phyloP scores from a whole-genome alignment of 2,888 invertebrate species.

The Venusia cambrica region DNA sequence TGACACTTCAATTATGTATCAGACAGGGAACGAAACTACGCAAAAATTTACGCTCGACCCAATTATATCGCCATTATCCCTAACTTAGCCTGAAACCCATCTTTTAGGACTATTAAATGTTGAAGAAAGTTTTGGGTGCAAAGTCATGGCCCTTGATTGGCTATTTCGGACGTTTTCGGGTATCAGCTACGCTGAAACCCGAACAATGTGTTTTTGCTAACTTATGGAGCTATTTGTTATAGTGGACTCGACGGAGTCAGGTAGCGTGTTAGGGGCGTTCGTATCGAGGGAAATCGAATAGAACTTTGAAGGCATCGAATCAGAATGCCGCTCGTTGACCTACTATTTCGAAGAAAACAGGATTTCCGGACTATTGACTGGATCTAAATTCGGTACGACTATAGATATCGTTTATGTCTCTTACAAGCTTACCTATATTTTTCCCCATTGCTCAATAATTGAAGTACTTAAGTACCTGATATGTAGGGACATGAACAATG shows the following conservation, averaged over 20 bases:
- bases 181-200: slow-evolving; percentile 9
- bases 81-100: slow-evolving; percentile 14
- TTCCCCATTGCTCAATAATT: no score
- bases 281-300: slow-evolving; percentile 16
- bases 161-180: slow-evolving; percentile 5
- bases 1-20: no score
- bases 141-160: slow-evolving; percentile 13
- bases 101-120: slow-evolving; percentile 20
- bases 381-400: no score
- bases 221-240: slow-evolving; percentile 9
- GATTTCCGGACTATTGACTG: no score
- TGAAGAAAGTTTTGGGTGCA: slow-evolving; percentile 13
- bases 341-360: slow-evolving; percentile 6
- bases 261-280: slow-evolving; percentile 6
- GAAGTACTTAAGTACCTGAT: no score
- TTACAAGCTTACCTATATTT: no score
- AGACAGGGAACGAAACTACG: slow-evolving; percentile 2
- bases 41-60: slow-evolving; percentile 13
- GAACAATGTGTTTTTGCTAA: slow-evolving; percentile 11
- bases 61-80: slow-evolving; percentile 17
- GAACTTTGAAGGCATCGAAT: slow-evolving; percentile 12
- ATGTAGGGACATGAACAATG: no score
- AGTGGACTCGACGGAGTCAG: slow-evolving; percentile 7
- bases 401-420: no score
- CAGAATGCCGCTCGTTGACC: slow-evolving; percentile 9